Percentiles rank a stretch among this genome's conserved stretches.
Conservation (phyloP, 2,888 invertebrate genomes). For the Rutpela maculata region DNA sequence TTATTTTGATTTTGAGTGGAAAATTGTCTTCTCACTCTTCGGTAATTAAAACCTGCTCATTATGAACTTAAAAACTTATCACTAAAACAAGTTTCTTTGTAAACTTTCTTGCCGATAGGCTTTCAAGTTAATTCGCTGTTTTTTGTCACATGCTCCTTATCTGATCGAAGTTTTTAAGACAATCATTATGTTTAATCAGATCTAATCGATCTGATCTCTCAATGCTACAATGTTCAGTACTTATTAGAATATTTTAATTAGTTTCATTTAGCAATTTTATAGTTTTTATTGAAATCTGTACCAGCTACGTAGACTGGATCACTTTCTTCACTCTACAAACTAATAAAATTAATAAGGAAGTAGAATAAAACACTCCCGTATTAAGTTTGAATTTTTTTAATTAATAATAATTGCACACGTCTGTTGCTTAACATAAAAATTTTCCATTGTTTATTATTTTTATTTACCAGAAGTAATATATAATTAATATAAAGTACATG, state of each 20-base stretch:
- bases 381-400: slow-evolving; percentile 23
- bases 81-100: neutral
- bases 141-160: neutral
- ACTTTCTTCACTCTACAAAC: neutral
- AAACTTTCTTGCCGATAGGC: neutral
- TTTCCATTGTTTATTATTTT: slow-evolving; percentile 36
- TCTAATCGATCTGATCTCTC: neutral
- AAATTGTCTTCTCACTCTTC: neutral
- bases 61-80: neutral
- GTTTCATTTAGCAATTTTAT: neutral
- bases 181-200: neutral
- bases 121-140: neutral
- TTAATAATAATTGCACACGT: slow-evolving; percentile 25
- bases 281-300: neutral
- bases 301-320: neutral
- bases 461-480: slow-evolving; percentile 28
- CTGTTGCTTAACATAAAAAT: slow-evolving; percentile 16
- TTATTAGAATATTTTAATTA: neutral
- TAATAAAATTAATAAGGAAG: slow-evolving; percentile 17
- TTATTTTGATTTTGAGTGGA: too few relatives aligned
- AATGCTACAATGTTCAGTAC: neutral
- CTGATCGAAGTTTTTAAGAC: neutral
- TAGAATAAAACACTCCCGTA: slow-evolving; percentile 10
- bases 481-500: slow-evolving; percentile 21
- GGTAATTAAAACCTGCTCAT: neutral